Evolutionary conservation across 1,140 invertebrate genomes (phyloP).

Genomic region (Drosophila bocqueti): DNA sequence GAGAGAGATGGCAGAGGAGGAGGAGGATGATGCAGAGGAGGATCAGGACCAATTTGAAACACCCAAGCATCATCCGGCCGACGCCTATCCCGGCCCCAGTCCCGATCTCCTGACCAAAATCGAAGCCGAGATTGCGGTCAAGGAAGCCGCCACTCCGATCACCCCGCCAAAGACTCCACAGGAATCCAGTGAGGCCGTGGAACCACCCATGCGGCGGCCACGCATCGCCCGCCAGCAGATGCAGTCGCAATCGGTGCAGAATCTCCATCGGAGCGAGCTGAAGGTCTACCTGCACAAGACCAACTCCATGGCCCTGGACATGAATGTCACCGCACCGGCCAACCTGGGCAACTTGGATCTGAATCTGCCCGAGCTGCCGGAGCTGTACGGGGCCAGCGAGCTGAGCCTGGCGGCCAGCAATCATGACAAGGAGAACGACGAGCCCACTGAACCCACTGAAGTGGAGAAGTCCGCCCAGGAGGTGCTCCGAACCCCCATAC

Average conservation of each 20-base stretch:
- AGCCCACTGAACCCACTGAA: not conserved
- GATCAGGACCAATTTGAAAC: constrained; percentile 27
- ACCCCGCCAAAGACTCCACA: not conserved
- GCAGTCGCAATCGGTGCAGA: constrained; percentile 79
- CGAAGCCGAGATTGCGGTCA: not conserved
- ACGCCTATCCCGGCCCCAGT: not conserved
- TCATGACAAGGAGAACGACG: constrained; percentile 63
- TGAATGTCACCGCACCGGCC: constrained; percentile 59
- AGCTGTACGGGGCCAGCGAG: constrained; percentile 67
- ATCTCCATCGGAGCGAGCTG: constrained; percentile 77
- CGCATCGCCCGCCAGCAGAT: constrained; percentile 58
- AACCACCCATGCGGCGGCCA: constrained; percentile 45
- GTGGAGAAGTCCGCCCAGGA: not conserved
- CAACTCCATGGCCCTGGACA: constrained; percentile 69
- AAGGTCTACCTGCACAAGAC: constrained; percentile 78
- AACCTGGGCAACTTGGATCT: constrained; percentile 34
- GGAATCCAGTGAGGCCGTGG: constrained; percentile 1
- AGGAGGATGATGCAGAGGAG: not conserved
- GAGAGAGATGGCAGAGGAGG: not conserved
- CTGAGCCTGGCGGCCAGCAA: constrained; percentile 62
- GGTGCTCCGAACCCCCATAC: constrained; percentile 9
- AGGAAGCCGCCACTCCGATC: not conserved
- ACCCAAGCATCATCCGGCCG: constrained; percentile 40
- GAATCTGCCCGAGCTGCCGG: constrained; percentile 71
- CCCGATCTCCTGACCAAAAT: not conserved